Evolutionary conservation across 2,888 invertebrate species (phyloP).

Genomic region (Eilema griseolum): DNA sequence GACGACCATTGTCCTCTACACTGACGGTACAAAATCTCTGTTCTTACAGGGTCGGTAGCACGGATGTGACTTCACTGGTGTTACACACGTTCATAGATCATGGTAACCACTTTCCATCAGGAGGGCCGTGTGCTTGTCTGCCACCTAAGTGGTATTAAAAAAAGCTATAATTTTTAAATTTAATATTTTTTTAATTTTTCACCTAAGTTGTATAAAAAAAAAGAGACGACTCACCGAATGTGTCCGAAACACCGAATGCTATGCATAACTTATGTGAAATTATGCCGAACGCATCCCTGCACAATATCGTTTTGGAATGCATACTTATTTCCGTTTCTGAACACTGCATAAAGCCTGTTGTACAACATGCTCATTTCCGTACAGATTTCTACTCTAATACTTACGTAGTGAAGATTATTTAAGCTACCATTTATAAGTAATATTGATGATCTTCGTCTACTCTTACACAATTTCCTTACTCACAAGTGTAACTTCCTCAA

Average conservation of each 20-base stretch:
- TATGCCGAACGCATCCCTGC: conserved; percentile 44
- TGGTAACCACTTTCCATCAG: too few species aligned
- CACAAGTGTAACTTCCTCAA: conserved; percentile 40
- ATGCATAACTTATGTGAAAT: conserved; percentile 31
- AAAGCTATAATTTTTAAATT: too few species aligned
- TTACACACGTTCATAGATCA: too few species aligned
- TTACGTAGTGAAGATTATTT: not conserved
- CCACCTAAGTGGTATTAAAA: too few species aligned
- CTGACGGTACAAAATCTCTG: too few species aligned
- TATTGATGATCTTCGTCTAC: conserved; percentile 16
- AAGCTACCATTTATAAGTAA: not conserved
- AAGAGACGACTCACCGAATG: conserved; percentile 33
- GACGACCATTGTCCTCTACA: too few species aligned
- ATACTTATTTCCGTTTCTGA: conserved; percentile 35
- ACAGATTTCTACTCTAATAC: conserved; percentile 15
- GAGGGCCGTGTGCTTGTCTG: too few species aligned
- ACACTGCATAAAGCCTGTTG: conserved; percentile 26
- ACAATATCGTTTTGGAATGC: conserved; percentile 31
- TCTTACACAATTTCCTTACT: conserved; percentile 30
- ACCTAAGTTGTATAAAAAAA: too few species aligned
- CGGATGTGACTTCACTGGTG: too few species aligned
- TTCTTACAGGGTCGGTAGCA: too few species aligned
- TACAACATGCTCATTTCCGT: conserved; percentile 27
- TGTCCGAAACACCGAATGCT: conserved; percentile 23
- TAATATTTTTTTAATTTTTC: too few species aligned